phyloP scores from a whole-genome alignment of 1,140 invertebrate species.

The Vanessa atalanta region DNA sequence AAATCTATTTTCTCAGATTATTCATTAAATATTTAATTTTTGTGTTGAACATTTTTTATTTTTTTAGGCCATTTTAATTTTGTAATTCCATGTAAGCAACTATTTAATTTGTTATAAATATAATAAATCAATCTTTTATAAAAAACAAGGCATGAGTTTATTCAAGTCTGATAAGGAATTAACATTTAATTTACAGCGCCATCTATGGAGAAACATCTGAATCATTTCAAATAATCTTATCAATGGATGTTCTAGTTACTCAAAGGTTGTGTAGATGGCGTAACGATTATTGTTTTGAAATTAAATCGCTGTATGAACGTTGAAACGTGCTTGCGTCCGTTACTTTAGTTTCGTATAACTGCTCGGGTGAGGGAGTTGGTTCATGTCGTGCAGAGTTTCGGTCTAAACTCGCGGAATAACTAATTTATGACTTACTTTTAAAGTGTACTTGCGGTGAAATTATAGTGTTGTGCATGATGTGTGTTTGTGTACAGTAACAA shows the following conservation, averaged over 20 bases:
- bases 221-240: not conserved
- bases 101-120: too few species aligned
- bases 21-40: too few species aligned
- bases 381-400: conserved; percentile 42
- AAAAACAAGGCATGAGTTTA: too few species aligned
- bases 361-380: conserved; percentile 48
- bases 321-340: conserved; percentile 30
- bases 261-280: conserved; percentile 41
- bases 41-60: too few species aligned
- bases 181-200: not conserved
- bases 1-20: too few species aligned
- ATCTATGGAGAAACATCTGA: not conserved
- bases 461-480: conserved; percentile 54
- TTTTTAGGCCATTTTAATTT: too few species aligned
- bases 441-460: conserved; percentile 54
- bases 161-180: too few species aligned
- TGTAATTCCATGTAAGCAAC: too few species aligned
- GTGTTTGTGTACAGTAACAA: conserved; percentile 43
- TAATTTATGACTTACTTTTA: conserved; percentile 56
- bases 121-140: too few species aligned
- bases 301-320: conserved; percentile 1
- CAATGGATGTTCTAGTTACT: not conserved
- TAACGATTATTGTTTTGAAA: conserved; percentile 9
- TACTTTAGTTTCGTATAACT: conserved; percentile 65
- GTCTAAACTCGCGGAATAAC: conserved; percentile 66